phyloP scores from a whole-genome alignment of 2,113 vertebrate genomes.

The Sylvilagus bachmani region DNA sequence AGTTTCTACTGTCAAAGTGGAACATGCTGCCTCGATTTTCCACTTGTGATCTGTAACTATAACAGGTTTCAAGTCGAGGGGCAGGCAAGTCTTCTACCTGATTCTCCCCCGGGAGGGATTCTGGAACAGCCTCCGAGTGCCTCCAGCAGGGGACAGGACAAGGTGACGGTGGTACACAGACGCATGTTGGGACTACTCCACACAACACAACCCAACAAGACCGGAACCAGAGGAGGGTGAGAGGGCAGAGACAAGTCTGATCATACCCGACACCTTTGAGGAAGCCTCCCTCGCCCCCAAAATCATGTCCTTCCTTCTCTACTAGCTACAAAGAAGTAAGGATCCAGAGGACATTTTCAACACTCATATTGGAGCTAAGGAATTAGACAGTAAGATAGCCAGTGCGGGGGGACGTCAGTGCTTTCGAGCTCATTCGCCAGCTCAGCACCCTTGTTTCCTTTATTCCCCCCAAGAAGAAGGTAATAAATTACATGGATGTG shows the following conservation, averaged over 20 bases:
- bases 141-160: not conserved
- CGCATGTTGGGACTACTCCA: not conserved
- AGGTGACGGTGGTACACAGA: not conserved
- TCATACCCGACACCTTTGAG: not conserved
- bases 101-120: not conserved
- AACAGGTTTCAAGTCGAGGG: constrained; percentile 3
- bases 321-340: not conserved
- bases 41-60: not conserved
- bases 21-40: not conserved
- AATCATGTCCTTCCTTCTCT: constrained; percentile 7
- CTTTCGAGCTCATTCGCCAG: not conserved
- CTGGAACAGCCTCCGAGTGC: not conserved
- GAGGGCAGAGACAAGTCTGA: not conserved
- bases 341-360: not conserved
- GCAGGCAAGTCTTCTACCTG: not conserved
- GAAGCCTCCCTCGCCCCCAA: not conserved
- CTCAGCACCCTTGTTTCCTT: not conserved
- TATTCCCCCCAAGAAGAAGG: not conserved
- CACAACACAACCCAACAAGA: not conserved
- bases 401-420: not conserved
- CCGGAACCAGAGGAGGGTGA: not conserved
- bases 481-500: not conserved
- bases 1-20: not conserved
- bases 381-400: not conserved
- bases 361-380: not conserved